A percentile compares a stretch with the other conserved stretches of the same genome.
phyloP scores from a whole-genome alignment of 2,888 invertebrate genomes.

The Syrista parreyssii region DNA sequence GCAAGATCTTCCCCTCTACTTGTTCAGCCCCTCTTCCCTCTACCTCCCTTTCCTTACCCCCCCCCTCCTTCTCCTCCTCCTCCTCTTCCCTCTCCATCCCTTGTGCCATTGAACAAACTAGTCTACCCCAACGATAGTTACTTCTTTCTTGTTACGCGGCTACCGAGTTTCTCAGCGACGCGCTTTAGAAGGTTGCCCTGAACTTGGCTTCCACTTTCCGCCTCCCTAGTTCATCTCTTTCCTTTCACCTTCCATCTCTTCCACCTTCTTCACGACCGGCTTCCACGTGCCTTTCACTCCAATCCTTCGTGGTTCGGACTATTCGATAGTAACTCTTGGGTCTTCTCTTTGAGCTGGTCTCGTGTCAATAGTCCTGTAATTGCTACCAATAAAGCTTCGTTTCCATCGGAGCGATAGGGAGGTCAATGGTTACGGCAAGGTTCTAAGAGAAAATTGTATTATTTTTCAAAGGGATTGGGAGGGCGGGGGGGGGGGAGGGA shows the following conservation, averaged over 20 bases:
- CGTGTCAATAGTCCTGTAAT: slow-evolving; percentile 4
- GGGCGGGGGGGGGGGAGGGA: slow-evolving; percentile 16
- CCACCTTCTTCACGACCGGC: not conserved
- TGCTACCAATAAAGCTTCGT: slow-evolving; percentile 2
- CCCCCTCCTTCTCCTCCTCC: not conserved
- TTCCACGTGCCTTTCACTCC: not conserved
- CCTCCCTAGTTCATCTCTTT: slow-evolving; percentile 16
- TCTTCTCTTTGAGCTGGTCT: not conserved
- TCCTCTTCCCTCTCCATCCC: slow-evolving; percentile 10
- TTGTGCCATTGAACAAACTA: slow-evolving; percentile 64
- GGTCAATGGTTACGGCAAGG: slow-evolving; percentile 12
- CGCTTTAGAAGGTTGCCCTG: slow-evolving; percentile 53
- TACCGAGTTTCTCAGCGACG: slow-evolving; percentile 52
- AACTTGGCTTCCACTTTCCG: slow-evolving; percentile 51
- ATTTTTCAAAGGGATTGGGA: slow-evolving; percentile 21
- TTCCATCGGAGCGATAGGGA: not conserved
- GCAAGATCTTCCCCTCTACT: no score
- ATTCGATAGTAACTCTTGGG: slow-evolving; percentile 5
- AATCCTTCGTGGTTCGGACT: slow-evolving; percentile 12
- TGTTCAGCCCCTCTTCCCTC: no score
- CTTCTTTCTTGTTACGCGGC: slow-evolving; percentile 63
- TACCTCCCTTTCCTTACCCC: not conserved
- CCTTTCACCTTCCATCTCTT: not conserved
- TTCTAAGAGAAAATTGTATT: slow-evolving; percentile 29
- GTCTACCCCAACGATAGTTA: slow-evolving; percentile 61